Conservation (phyloP, 1,140 invertebrate species). For the Fopius arisanus region DNA sequence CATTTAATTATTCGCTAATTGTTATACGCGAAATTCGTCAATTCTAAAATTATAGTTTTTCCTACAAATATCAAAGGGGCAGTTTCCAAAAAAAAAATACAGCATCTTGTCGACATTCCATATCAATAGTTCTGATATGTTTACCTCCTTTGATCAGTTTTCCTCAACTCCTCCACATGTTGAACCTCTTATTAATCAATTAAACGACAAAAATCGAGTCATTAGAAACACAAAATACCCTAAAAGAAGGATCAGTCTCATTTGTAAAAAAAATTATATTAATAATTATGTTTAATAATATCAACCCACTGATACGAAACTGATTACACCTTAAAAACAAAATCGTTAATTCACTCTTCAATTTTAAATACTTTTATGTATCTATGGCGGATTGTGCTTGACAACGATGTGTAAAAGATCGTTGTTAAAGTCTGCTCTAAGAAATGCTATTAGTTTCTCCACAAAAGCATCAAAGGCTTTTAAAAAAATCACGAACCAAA, state of each 20-base stretch:
- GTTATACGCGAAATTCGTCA: constrained; percentile 36
- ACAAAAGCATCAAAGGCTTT: background rate
- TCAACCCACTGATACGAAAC: constrained; percentile 2
- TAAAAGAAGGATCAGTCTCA: constrained; percentile 25
- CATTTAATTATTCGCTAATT: constrained; percentile 33
- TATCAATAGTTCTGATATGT: constrained; percentile 39
- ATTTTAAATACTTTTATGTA: constrained; percentile 25
- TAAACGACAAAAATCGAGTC: background rate
- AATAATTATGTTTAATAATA: background rate
- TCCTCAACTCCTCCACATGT: constrained; percentile 31
- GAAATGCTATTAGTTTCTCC: background rate
- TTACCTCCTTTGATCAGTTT: constrained; percentile 4
- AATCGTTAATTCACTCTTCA: constrained; percentile 1
- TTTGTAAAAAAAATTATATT: constrained; percentile 12
- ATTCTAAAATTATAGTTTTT: constrained; percentile 19
- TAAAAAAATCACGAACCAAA: constrained; percentile 1
- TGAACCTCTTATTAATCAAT: constrained; percentile 3
- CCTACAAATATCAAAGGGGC: constrained; percentile 28
- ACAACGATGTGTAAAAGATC: constrained; percentile 18
- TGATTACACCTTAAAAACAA: background rate
- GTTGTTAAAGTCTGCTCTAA: background rate
- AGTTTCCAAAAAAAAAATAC: constrained; percentile 37
- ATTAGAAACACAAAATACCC: constrained; percentile 28
- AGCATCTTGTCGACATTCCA: constrained; percentile 25
- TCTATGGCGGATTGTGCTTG: constrained; percentile 29